These are phyloP conservation scores for Taenioides sp. DNA, from an alignment of 2,797 vertebrate genomes.

Conservation along the genomic window DNA sequence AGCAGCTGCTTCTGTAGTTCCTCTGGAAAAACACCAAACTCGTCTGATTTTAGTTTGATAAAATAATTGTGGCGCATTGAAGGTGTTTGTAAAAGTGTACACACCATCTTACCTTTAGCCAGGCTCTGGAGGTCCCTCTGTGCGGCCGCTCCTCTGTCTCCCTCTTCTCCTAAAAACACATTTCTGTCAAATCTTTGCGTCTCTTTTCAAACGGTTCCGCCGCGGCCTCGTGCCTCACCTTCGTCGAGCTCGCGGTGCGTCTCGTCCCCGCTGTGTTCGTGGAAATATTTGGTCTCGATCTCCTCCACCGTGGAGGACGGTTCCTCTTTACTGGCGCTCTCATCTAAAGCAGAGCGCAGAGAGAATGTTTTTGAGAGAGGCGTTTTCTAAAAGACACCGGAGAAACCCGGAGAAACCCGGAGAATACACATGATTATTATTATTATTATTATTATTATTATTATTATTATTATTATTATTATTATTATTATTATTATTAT, in stretches of 20 bases:
- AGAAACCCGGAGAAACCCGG: too few species aligned
- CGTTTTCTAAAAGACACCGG: too few species aligned
- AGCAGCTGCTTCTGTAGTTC: conserved; percentile 95
- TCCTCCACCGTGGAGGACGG: conserved; percentile 92
- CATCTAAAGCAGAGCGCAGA: conserved; percentile 49
- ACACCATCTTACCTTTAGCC: conserved; percentile 87
- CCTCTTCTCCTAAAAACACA: conserved; percentile 81
- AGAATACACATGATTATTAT: too few species aligned
- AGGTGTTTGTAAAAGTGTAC: not conserved
- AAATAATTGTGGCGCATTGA: not conserved
- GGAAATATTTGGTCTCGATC: conserved; percentile 87
- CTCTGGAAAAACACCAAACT: conserved; percentile 70
- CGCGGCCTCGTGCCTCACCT: conserved; percentile 68
- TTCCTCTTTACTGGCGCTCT: conserved; percentile 90
- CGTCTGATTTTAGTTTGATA: not conserved
- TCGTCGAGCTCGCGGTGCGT: conserved; percentile 78
- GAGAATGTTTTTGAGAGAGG: too few species aligned
- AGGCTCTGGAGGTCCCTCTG: conserved; percentile 88
- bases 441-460: not conserved
- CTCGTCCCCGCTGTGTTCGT: conserved; percentile 86
- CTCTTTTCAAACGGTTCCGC: too few species aligned
- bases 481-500: too few species aligned
- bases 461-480: not conserved
- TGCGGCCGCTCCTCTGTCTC: conserved; percentile 71
- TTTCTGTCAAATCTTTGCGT: too few species aligned